phyloP scores from a whole-genome alignment of 2,113 vertebrate genomes.

The Eira barbara region DNA sequence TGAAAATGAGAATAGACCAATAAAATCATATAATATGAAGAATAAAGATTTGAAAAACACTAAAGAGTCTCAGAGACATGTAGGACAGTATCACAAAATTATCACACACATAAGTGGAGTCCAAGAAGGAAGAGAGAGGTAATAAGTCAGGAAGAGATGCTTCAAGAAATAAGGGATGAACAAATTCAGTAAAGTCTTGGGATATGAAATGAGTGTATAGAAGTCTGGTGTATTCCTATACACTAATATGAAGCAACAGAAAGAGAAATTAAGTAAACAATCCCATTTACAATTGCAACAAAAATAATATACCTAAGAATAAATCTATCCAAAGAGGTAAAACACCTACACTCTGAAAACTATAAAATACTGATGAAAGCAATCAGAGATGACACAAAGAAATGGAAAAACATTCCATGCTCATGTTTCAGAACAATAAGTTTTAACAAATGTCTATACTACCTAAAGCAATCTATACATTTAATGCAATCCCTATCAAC shows the following conservation, averaged over 20 bases:
- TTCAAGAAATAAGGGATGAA: not conserved
- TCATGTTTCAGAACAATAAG: not conserved
- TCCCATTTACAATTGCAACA: not conserved
- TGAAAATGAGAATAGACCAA: not conserved
- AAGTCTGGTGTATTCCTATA: not conserved
- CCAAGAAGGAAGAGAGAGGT: not conserved
- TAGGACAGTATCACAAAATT: not conserved
- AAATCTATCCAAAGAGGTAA: not conserved
- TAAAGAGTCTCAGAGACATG: not conserved
- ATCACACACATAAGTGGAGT: not conserved
- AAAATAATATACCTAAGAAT: not conserved
- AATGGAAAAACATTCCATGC: not conserved
- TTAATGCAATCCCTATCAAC: not conserved
- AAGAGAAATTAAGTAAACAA: not conserved
- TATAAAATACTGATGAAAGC: not conserved
- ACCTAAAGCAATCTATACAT: not conserved
- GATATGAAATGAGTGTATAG: not conserved
- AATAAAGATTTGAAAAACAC: not conserved
- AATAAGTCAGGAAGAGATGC: not conserved
- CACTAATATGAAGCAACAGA: not conserved
- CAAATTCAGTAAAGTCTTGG: not conserved
- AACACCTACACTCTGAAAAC: not conserved
- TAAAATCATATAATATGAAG: not conserved
- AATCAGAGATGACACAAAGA: not conserved
- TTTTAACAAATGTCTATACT: not conserved